These are phyloP conservation scores for Myotis lucifugus DNA, from an alignment of 2,113 vertebrate genomes.

Conservation along the genomic window DNA sequence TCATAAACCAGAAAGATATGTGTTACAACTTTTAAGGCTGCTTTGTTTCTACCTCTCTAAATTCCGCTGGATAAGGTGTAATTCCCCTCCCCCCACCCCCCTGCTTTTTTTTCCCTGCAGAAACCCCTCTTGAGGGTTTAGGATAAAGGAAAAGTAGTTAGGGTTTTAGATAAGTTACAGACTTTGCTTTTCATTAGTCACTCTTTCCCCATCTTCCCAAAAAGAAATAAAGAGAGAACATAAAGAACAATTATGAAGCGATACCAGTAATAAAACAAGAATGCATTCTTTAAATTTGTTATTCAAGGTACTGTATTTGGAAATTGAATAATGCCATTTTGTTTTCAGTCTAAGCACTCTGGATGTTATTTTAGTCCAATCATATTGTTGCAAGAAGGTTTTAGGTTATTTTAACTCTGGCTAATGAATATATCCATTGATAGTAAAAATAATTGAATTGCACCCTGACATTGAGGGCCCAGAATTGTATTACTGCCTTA, in stretches of 20 bases:
- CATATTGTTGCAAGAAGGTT: neutral
- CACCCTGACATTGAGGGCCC: neutral
- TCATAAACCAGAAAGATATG: constrained; percentile 69
- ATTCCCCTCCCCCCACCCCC: too few relatives aligned
- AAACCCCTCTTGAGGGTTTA: constrained; percentile 48
- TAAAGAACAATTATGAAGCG: constrained; percentile 21
- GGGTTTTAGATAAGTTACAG: constrained; percentile 47
- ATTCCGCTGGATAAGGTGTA: constrained; percentile 51
- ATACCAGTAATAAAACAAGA: neutral
- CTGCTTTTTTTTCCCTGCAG: neutral
- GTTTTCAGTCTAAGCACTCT: neutral
- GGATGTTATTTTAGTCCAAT: constrained; percentile 14
- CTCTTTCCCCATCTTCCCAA: neutral
- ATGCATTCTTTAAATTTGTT: constrained; percentile 24
- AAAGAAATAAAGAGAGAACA: constrained; percentile 30
- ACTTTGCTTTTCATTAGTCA: neutral
- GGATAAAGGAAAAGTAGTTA: constrained; percentile 42
- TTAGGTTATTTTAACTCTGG: constrained; percentile 54
- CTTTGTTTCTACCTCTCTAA: constrained; percentile 64
- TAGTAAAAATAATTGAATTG: constrained; percentile 9
- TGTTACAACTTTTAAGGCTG: constrained; percentile 61
- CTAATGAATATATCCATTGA: constrained; percentile 8
- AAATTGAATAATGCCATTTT: constrained; percentile 18
- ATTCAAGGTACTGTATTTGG: neutral
- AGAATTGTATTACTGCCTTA: neutral